Evolutionary conservation across 2,888 invertebrate genomes (phyloP).

Genomic region (Terebella lapidaria): DNA sequence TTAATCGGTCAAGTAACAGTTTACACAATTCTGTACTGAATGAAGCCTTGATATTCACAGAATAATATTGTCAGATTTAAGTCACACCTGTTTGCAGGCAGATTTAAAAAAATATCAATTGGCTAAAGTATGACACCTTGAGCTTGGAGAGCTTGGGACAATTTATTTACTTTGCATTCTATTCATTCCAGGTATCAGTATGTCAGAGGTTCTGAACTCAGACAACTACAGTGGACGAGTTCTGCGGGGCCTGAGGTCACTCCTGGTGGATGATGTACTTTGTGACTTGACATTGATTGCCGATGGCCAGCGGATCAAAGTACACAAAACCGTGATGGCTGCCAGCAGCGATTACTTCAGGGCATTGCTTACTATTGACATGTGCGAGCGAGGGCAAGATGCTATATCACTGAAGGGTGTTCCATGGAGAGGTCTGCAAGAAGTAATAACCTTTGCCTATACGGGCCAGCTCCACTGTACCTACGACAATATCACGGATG

Average conservation of each 20-base stretch:
- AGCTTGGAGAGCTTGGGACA: no score
- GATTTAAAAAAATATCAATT: no score
- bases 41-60: no score
- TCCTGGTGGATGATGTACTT: constrained; percentile 10
- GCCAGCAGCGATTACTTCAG: constrained; percentile 22
- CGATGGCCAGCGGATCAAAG: constrained; percentile 11
- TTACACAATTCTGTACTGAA: no score
- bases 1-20: no score
- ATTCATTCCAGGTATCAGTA: no score
- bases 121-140: no score
- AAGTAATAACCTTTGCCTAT: constrained; percentile 18
- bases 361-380: constrained; percentile 18
- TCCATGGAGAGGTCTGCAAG: constrained; percentile 15
- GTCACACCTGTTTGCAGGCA: no score
- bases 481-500: constrained; percentile 18
- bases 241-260: constrained; percentile 8
- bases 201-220: constrained; percentile 3
- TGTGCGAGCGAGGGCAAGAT: constrained; percentile 14
- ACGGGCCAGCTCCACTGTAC: constrained; percentile 17
- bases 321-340: constrained; percentile 20
- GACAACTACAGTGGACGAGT: constrained; percentile 9
- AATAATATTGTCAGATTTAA: no score
- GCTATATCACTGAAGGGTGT: constrained; percentile 14
- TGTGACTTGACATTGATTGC: constrained; percentile 18
- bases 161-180: no score